phyloP scores from a whole-genome alignment of 2,888 invertebrate species.

The Cryptocephalus primarius region DNA sequence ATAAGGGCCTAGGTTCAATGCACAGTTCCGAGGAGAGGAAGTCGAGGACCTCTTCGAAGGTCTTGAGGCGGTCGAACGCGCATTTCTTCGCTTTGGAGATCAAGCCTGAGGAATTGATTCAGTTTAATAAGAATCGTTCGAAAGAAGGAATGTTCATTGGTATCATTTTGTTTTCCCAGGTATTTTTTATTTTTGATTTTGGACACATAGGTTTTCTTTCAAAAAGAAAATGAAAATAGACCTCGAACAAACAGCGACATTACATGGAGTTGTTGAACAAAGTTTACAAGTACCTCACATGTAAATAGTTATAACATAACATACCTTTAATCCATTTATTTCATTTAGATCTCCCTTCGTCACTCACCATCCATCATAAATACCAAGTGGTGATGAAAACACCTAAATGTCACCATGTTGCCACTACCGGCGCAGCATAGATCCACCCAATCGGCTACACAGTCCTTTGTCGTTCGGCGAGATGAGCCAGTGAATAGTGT shows the following conservation, averaged over 20 bases:
- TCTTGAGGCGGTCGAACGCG: slow-evolving; percentile 66
- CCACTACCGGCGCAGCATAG: slow-evolving; percentile 47
- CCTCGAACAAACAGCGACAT: too few species aligned
- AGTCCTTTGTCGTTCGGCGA: slow-evolving; percentile 56
- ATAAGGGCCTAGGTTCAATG: slow-evolving; percentile 31
- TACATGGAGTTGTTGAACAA: too few species aligned
- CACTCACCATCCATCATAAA: slow-evolving; percentile 71
- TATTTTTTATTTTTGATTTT: too few species aligned
- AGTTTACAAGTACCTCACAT: too few species aligned
- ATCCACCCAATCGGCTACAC: slow-evolving; percentile 73
- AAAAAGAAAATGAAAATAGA: too few species aligned
- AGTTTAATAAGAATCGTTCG: too few species aligned
- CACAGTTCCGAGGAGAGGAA: slow-evolving; percentile 54
- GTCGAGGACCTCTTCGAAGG: slow-evolving; percentile 54
- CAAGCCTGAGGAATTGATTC: slow-evolving; percentile 44
- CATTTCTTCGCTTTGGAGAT: slow-evolving; percentile 55
- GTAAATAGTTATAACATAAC: too few species aligned
- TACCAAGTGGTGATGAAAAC: slow-evolving; percentile 91
- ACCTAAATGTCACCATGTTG: slow-evolving; percentile 51
- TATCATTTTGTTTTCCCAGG: too few species aligned
- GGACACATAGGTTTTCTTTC: too few species aligned
- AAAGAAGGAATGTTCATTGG: too few species aligned
- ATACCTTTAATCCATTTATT: too few species aligned
- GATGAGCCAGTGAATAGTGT: slow-evolving; percentile 68
- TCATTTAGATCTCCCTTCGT: too few species aligned